Base-by-base conservation (phyloP, 2,797 vertebrate genomes). In the Sebastes nivosus region DNA sequence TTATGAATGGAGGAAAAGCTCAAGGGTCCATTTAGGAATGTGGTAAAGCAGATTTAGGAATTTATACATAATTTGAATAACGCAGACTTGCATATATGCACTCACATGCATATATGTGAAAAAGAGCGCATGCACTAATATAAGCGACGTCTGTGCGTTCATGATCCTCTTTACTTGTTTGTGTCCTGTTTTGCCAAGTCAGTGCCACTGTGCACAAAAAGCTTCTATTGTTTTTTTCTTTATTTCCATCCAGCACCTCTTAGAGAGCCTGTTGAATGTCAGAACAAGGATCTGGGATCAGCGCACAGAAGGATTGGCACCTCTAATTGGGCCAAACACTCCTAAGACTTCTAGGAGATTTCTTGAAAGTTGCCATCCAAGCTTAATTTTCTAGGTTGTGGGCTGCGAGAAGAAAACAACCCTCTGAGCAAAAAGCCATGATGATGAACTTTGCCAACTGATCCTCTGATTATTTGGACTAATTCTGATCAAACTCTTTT, bases 301-400 rank as follows among this genome's bases (percentile, higher is more conserved):
- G 86, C 6, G 5, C 85, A 70, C 78, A 65, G 79, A 50, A 80
- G 85, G 81, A 84, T 75, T 91, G 90, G 81, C 77, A 80, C 80
- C 30, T 81, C 69, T 76, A 81, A 84, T 79, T n/a, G 71, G 85
- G 87, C 92, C 85, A 90, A 84, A 91, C 82, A 88, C 75, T 73
- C 42, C 67, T 59, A 59, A 87, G 83, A 89, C 88, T 90, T 89
- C 77, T 10, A 57, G 52, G 81, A 79, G 84, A 84, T 91, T 92
- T 91, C 82, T 71, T 52, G 24, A 88, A 88, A 82, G 68, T 87
- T 93, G 87, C 87, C 76, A 81, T 85, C 77, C 67, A 16, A 79
- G 89, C 82, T 68, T 65, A 67, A 80, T 87, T 83, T 84, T 83
- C 50, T 80, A 72, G 81, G 84, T 65, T 52, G 52, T 79, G 63